Evolutionary conservation across 2,888 invertebrate genomes (phyloP).

Genomic region (Tachina fera): DNA sequence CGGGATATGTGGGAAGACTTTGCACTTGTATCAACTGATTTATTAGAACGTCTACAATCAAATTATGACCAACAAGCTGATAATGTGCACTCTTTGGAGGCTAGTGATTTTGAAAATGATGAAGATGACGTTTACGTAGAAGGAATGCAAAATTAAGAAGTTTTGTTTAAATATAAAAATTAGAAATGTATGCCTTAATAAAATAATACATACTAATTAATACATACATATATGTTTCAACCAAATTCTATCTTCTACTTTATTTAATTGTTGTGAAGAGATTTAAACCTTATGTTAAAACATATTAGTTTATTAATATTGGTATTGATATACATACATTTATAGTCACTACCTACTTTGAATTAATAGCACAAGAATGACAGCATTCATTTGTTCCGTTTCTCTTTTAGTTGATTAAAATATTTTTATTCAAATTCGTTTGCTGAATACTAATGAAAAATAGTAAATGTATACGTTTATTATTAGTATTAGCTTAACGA

Average conservation of each 20-base stretch:
- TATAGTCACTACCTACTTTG: too few species aligned
- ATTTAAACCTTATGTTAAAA: too few species aligned
- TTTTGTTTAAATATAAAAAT: background rate
- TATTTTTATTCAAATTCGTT: conserved; percentile 48
- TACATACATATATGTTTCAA: background rate
- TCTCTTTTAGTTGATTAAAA: conserved; percentile 42
- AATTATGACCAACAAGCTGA: conserved; percentile 76
- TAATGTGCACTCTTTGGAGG: conserved; percentile 48
- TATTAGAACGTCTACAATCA: conserved; percentile 85
- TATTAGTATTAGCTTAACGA: conserved; percentile 7
- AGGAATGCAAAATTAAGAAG: conserved; percentile 74
- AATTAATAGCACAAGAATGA: conserved; percentile 26
- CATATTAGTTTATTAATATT: too few species aligned
- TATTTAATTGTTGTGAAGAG: background rate
- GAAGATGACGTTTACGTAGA: conserved; percentile 79
- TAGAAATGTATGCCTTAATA: conserved; percentile 5
- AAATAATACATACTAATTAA: background rate
- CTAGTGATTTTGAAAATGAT: conserved; percentile 75
- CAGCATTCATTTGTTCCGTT: conserved; percentile 53
- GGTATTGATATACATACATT: too few species aligned
- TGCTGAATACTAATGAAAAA: conserved; percentile 55
- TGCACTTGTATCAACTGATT: conserved; percentile 88
- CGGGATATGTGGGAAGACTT: conserved; percentile 88
- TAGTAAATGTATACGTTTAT: conserved; percentile 2
- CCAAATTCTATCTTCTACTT: background rate